Conservation (phyloP, 2,888 invertebrate species). For the Agrotis segetum region DNA sequence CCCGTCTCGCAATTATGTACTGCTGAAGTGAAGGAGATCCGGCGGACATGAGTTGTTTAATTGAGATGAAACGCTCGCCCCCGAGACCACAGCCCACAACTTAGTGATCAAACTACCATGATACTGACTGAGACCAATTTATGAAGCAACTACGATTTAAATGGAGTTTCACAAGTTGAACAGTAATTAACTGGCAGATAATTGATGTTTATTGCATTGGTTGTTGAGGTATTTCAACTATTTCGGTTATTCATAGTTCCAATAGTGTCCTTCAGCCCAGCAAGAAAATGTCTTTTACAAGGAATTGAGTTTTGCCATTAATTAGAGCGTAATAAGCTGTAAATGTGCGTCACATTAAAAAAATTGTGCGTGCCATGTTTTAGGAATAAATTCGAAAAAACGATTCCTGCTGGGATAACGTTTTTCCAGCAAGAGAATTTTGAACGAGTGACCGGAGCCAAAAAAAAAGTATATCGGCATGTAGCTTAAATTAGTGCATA, state of each 20-base stretch:
- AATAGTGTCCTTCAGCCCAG: too few relatives aligned
- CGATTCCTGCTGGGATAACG: too few relatives aligned
- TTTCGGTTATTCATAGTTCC: slow-evolving; percentile 19
- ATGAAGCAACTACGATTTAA: slow-evolving; percentile 66
- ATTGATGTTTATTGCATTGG: slow-evolving; percentile 56
- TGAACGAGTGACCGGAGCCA: too few relatives aligned
- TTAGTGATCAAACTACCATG: slow-evolving; percentile 75
- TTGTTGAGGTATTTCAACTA: slow-evolving; percentile 19
- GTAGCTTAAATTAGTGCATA: too few relatives aligned
- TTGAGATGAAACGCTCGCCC: slow-evolving; percentile 80
- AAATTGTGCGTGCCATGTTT: too few relatives aligned
- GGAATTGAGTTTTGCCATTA: too few relatives aligned
- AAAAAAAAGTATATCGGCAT: too few relatives aligned
- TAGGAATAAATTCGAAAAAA: too few relatives aligned
- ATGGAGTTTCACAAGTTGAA: slow-evolving; percentile 67
- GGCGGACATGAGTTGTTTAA: slow-evolving; percentile 75
- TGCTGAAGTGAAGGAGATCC: slow-evolving; percentile 48
- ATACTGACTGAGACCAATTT: slow-evolving; percentile 66
- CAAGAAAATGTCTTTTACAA: too few relatives aligned
- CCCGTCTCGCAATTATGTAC: slow-evolving; percentile 61
- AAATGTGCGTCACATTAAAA: too few relatives aligned
- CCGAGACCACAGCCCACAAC: slow-evolving; percentile 68
- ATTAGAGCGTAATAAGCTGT: too few relatives aligned
- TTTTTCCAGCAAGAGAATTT: too few relatives aligned
- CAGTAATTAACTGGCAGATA: slow-evolving; percentile 51